A percentile compares a stretch with the other conserved stretches of the same genome.
phyloP scores from a whole-genome alignment of 2,888 invertebrate species.

The Melieria picta region DNA sequence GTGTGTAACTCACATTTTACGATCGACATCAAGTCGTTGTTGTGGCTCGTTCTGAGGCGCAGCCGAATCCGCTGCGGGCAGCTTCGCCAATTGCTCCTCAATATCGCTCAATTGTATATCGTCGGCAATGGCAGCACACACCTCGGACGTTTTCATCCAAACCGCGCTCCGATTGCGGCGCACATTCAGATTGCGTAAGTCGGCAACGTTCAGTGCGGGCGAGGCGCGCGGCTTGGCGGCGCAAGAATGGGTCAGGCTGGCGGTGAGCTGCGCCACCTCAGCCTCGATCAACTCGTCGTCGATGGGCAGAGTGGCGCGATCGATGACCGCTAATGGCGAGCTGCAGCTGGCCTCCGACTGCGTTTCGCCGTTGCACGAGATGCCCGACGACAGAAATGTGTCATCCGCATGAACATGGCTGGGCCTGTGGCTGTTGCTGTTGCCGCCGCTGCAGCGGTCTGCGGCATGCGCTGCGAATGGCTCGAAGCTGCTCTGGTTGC shows the following conservation, averaged over 20 bases:
- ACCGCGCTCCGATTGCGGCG: constrained; percentile 62
- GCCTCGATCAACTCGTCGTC: constrained; percentile 44
- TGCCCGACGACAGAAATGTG: constrained; percentile 61
- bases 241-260: constrained; percentile 45
- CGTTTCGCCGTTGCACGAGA: constrained; percentile 62
- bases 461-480: constrained; percentile 33
- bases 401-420: constrained; percentile 51
- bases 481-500: constrained; percentile 42
- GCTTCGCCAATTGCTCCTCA: constrained; percentile 62
- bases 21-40: not conserved
- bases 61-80: not conserved
- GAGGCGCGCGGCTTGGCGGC: constrained; percentile 5
- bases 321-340: constrained; percentile 42
- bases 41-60: not conserved
- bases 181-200: constrained; percentile 60
- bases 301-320: constrained; percentile 11
- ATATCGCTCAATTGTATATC: constrained; percentile 65
- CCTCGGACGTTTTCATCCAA: constrained; percentile 55
- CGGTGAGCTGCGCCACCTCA: constrained; percentile 37
- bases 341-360: constrained; percentile 51
- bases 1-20: constrained; percentile 22
- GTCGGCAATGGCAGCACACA: constrained; percentile 51
- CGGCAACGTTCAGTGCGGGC: constrained; percentile 43
- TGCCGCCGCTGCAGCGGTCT: too few relatives aligned
- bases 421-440: constrained; percentile 14